Evolutionary conservation across 2,113 vertebrate genomes (phyloP).

Genomic region (Nibea coibor): DNA sequence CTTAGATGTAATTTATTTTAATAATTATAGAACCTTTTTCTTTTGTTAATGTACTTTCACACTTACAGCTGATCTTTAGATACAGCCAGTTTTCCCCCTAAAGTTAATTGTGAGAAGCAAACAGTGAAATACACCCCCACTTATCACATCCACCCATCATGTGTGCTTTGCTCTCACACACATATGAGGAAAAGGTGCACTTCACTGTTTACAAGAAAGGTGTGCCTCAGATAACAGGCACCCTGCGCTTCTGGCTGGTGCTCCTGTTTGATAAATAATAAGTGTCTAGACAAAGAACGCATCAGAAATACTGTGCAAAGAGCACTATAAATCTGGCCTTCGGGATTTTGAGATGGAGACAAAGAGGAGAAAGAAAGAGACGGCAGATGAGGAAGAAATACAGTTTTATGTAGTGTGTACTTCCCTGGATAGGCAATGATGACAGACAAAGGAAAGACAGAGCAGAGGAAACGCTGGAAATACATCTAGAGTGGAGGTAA

Average conservation of each 20-base stretch:
- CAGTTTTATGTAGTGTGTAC: constrained; percentile 35
- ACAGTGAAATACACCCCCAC: not conserved
- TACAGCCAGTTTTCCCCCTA: constrained; percentile 7
- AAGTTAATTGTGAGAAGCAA: constrained; percentile 33
- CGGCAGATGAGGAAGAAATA: constrained; percentile 16
- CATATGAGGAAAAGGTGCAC: not conserved
- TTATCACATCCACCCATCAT: not conserved
- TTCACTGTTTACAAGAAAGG: constrained; percentile 4
- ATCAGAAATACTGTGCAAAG: constrained; percentile 6
- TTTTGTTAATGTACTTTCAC: not conserved
- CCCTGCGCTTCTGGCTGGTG: not conserved
- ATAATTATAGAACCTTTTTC: too few relatives aligned
- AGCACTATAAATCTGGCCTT: constrained; percentile 11
- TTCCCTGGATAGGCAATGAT: constrained; percentile 40
- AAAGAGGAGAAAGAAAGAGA: not conserved
- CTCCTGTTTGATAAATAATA: constrained; percentile 7
- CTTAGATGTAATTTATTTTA: too few relatives aligned
- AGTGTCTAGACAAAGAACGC: constrained; percentile 12
- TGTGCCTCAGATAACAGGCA: not conserved
- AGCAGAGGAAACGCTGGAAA: constrained; percentile 23
- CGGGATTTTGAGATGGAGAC: constrained; percentile 30
- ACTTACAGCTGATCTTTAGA: constrained; percentile 26
- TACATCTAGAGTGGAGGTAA: constrained; percentile 4
- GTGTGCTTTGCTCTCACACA: not conserved
- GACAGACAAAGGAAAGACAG: constrained; percentile 26